Conservation (phyloP, 2,888 invertebrate species). For the Thymelicus acteon region DNA sequence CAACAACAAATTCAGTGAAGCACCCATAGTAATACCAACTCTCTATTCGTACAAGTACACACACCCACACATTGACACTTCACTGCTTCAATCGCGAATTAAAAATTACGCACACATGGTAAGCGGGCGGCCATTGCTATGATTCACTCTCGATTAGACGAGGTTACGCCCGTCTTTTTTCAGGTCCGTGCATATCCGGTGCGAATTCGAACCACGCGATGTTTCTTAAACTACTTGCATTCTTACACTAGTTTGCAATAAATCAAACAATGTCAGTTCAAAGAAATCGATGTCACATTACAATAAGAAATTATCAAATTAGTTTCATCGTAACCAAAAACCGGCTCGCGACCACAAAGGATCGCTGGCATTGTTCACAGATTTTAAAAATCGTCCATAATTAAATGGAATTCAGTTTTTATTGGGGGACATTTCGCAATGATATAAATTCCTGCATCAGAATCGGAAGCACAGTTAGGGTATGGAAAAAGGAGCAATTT, state of each 20-base stretch:
- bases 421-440: slow-evolving; percentile 66
- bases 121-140: too few relatives aligned
- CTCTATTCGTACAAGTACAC: too few relatives aligned
- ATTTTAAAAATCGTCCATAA: slow-evolving; percentile 84
- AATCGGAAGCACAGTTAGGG: slow-evolving; percentile 50
- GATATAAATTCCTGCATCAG: slow-evolving; percentile 76
- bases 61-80: too few relatives aligned
- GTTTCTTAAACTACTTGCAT: too few relatives aligned
- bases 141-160: too few relatives aligned
- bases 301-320: slow-evolving; percentile 83
- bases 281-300: slow-evolving; percentile 55
- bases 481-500: slow-evolving; percentile 71
- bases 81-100: too few relatives aligned
- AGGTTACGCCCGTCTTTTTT: too few relatives aligned
- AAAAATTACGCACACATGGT: too few relatives aligned
- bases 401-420: slow-evolving; percentile 83
- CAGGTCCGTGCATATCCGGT: too few relatives aligned
- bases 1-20: too few relatives aligned
- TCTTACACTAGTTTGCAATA: slow-evolving; percentile 36
- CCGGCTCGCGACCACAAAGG: slow-evolving; percentile 66
- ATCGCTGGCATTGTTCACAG: slow-evolving; percentile 83
- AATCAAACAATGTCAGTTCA: slow-evolving; percentile 51
- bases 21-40: too few relatives aligned
- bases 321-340: slow-evolving; percentile 73
- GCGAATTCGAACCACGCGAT: not conserved